These are phyloP conservation scores for Rhodeus uyekii DNA, from an alignment of 2,797 vertebrate genomes.

Conservation along the genomic window DNA sequence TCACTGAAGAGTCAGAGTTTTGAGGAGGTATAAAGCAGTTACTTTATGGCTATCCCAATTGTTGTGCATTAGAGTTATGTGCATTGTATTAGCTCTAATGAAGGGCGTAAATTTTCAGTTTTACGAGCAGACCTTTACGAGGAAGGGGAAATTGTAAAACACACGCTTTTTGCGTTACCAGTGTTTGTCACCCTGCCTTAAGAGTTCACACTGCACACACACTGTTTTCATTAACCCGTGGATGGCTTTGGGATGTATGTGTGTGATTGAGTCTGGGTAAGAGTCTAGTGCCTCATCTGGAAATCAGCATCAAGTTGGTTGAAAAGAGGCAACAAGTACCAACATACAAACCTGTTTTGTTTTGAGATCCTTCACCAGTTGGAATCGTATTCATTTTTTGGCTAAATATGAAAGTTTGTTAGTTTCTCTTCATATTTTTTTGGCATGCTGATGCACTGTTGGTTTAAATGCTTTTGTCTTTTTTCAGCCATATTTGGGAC, in stretches of 20 bases:
- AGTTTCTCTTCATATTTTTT: too few species aligned
- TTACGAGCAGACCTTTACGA: conserved; percentile 80
- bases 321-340: conserved; percentile 37
- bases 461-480: too few species aligned
- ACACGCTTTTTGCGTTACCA: conserved; percentile 80
- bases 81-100: conserved; percentile 86
- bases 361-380: not conserved
- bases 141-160: conserved; percentile 79
- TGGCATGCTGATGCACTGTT: too few species aligned
- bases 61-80: conserved; percentile 84
- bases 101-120: conserved; percentile 82
- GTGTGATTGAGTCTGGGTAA: conserved; percentile 65
- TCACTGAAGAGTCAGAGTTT: conserved; percentile 81
- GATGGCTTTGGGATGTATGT: conserved; percentile 67
- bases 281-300: conserved; percentile 40
- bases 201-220: conserved; percentile 67
- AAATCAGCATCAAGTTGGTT: conserved; percentile 36
- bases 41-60: conserved; percentile 84
- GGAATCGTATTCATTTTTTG: not conserved
- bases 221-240: conserved; percentile 80
- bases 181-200: conserved; percentile 74
- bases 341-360: not conserved
- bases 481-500: too few species aligned
- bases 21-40: conserved; percentile 80
- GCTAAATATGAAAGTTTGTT: not conserved